Evolutionary conservation across 2,888 invertebrate species (phyloP), one percentile per base, ranked within the genome.

Genomic region (Gastracanthus pulcherrimus): DNA sequence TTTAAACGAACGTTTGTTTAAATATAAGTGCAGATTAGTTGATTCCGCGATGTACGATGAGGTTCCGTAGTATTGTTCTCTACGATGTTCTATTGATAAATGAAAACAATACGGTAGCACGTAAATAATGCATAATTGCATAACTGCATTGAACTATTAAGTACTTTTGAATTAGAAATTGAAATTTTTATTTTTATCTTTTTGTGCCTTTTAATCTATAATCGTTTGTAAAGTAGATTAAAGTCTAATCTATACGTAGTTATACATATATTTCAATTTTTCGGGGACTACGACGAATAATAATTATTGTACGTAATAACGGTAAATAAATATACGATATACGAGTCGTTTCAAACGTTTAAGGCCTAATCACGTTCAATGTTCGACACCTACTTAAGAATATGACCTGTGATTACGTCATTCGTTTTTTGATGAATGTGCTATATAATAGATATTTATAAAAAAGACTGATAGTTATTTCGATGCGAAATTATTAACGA

Each of bases 1-100:
- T 82, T 82, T 82, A 51, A 82, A 82, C 16, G 29, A 62, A 81
- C 58, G 38, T 81, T 74, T 16, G 51, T 81, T 81, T 62, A 36
- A 55, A 62, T 67, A 26, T 29, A 58, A 79, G 1, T 62, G 62
- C 45, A 74, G 23, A 80, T 79, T 58, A 58, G 66, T 76, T 81
- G 64, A 34, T 51, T 75, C 34, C 45, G 41, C 55, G 23, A 67
- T 67, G n/a, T n/a, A 66, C 66, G 66, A 36, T 51, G 58, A 58
- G 13, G 45, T 69, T 75, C n/a, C 38, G 41, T 69, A n/a, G n/a
- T n/a, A n/a, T n/a, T n/a, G n/a, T n/a, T n/a, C n/a, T n/a, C n/a
- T n/a, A n/a, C n/a, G n/a, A n/a, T n/a, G n/a, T n/a, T n/a, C 4
- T 2, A 41, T 23, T 4, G 0, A 9, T 51, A 9, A 9, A 11